These are phyloP conservation scores for Acleris holmiana DNA, from an alignment of 2,888 invertebrate species.

Conservation along the genomic window DNA sequence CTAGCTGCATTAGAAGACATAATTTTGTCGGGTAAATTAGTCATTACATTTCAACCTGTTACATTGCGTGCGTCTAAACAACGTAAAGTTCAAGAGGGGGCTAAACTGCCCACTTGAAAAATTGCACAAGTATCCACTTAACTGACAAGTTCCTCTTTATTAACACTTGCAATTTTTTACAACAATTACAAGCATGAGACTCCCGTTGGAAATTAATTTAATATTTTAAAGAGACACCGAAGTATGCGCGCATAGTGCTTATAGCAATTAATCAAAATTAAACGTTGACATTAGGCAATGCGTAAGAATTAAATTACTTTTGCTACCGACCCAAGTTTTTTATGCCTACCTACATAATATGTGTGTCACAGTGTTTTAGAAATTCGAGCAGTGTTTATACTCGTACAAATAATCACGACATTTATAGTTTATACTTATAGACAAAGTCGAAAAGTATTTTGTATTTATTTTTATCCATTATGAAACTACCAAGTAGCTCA, in stretches of 20 bases:
- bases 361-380: no score
- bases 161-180: background rate
- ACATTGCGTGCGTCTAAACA: background rate
- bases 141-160: background rate
- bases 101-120: conserved; percentile 22
- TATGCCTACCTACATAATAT: no score
- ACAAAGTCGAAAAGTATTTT: no score
- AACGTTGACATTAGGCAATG: background rate
- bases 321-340: no score
- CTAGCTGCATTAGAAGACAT: no score
- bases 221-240: no score
- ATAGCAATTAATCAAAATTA: conserved; percentile 1
- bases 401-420: no score
- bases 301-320: background rate
- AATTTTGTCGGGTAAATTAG: no score
- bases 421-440: no score
- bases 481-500: no score
- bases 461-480: no score
- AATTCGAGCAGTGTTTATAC: no score
- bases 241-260: background rate
- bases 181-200: background rate
- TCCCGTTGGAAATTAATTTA: background rate
- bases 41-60: background rate
- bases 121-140: conserved; percentile 16
- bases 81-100: conserved; percentile 16